Conservation (phyloP, 2,797 vertebrate genomes). For the Naso thynnoides region DNA sequence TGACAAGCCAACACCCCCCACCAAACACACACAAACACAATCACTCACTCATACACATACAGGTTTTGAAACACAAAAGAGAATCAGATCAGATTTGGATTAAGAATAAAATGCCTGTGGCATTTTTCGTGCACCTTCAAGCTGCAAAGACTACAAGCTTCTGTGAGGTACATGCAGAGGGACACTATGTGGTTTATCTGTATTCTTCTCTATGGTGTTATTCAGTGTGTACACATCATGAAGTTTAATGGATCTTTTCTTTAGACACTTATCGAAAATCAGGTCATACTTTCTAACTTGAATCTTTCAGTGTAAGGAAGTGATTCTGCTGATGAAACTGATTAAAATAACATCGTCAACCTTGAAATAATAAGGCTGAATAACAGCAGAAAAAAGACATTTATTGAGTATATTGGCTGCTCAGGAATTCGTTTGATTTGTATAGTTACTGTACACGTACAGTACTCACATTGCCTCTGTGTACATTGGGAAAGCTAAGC, state of each 20-base stretch:
- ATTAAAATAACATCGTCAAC: constrained; percentile 8
- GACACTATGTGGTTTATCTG: constrained; percentile 38
- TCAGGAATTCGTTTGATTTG: not conserved
- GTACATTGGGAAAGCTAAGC: constrained; percentile 63
- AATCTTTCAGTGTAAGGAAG: constrained; percentile 2
- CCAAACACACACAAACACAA: constrained; percentile 6
- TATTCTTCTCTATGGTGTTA: constrained; percentile 31
- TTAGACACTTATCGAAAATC: constrained; percentile 36
- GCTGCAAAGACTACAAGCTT: constrained; percentile 7
- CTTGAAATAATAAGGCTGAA: constrained; percentile 15
- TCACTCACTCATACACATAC: constrained; percentile 11
- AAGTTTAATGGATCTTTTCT: constrained; percentile 26
- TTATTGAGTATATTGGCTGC: not conserved
- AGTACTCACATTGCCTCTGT: constrained; percentile 42
- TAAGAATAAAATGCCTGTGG: constrained; percentile 60
- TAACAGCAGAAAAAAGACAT: not conserved
- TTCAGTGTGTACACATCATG: constrained; percentile 28
- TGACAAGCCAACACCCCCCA: constrained; percentile 61
- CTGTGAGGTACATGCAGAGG: not conserved
- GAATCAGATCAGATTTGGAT: constrained; percentile 74
- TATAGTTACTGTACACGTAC: constrained; percentile 10
- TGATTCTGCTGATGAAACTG: not conserved
- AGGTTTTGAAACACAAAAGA: constrained; percentile 62
- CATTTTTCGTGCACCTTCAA: constrained; percentile 37
- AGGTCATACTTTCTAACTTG: constrained; percentile 21